Conservation (phyloP, 2,797 vertebrate species). For the Bovichtus variegatus region DNA sequence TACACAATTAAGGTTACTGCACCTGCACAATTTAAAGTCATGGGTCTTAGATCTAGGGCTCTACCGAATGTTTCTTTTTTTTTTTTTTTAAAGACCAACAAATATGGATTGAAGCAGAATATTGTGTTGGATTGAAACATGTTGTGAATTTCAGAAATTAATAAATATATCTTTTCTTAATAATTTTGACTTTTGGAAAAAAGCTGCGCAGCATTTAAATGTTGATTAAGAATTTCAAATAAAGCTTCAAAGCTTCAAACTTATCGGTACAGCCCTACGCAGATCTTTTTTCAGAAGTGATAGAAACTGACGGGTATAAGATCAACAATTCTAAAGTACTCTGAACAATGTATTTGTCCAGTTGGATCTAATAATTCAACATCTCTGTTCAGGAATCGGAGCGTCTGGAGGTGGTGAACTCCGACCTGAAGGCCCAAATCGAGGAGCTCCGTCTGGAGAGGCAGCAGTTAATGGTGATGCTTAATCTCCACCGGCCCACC, state of each 20-base stretch:
- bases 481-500: slow-evolving; percentile 95
- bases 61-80: too few relatives aligned
- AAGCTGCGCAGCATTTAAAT: too few relatives aligned
- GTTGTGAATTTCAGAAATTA: too few relatives aligned
- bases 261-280: too few relatives aligned
- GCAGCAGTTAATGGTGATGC: slow-evolving; percentile 96
- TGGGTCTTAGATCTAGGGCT: too few relatives aligned
- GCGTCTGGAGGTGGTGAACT: slow-evolving; percentile 94
- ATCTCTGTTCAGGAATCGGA: slow-evolving; percentile 91
- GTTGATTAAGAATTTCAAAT: too few relatives aligned
- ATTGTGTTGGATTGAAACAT: too few relatives aligned
- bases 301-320: background rate
- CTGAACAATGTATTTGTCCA: background rate
- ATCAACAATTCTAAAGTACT: background rate
- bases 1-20: background rate
- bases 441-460: slow-evolving; percentile 94
- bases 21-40: background rate
- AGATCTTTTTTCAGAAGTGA: background rate
- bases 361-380: slow-evolving; percentile 1
- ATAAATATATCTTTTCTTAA: too few relatives aligned
- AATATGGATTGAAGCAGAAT: too few relatives aligned
- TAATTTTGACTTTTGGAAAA: too few relatives aligned
- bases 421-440: slow-evolving; percentile 95
- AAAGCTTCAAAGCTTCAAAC: too few relatives aligned
- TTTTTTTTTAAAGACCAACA: too few relatives aligned